Conservation (phyloP, 2,797 vertebrate genomes). For the Neoniphon sammara region DNA sequence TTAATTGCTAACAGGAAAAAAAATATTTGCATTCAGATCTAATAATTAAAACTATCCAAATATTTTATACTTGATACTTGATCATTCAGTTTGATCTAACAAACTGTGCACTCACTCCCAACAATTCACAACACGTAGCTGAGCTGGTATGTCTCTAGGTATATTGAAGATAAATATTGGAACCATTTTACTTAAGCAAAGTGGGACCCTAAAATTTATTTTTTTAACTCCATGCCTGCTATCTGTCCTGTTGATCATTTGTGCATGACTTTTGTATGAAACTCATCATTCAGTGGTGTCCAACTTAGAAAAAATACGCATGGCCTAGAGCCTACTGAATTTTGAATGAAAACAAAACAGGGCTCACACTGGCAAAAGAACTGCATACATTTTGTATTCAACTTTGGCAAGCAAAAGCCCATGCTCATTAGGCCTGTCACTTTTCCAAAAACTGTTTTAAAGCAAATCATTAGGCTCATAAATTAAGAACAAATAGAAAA, state of each 20-base stretch:
- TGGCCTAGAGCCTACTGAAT: slow-evolving; percentile 40
- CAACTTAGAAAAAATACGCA: slow-evolving; percentile 43
- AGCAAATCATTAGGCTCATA: slow-evolving; percentile 20
- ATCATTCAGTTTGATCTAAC: too few relatives aligned
- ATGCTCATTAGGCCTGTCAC: slow-evolving; percentile 43
- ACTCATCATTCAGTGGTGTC: slow-evolving; percentile 29
- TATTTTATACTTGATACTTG: too few relatives aligned
- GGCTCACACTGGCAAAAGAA: slow-evolving; percentile 38
- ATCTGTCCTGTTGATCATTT: slow-evolving; percentile 27
- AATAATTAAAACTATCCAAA: too few relatives aligned
- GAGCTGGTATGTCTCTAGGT: too few relatives aligned
- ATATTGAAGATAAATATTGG: too few relatives aligned
- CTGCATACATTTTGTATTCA: slow-evolving; percentile 54
- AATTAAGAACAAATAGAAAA: slow-evolving; percentile 16
- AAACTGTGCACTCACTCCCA: too few relatives aligned
- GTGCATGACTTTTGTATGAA: slow-evolving; percentile 29
- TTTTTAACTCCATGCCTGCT: neutral
- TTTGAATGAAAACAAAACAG: slow-evolving; percentile 60
- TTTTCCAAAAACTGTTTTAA: slow-evolving; percentile 41
- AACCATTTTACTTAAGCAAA: neutral
- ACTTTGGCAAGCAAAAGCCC: slow-evolving; percentile 47
- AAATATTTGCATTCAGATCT: too few relatives aligned
- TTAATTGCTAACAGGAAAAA: too few relatives aligned
- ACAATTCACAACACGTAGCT: too few relatives aligned
- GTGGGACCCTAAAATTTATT: neutral